Evolutionary conservation across 2,888 invertebrate genomes (phyloP), one percentile per base, ranked within the genome.

Genomic region (Acleris emargana): DNA sequence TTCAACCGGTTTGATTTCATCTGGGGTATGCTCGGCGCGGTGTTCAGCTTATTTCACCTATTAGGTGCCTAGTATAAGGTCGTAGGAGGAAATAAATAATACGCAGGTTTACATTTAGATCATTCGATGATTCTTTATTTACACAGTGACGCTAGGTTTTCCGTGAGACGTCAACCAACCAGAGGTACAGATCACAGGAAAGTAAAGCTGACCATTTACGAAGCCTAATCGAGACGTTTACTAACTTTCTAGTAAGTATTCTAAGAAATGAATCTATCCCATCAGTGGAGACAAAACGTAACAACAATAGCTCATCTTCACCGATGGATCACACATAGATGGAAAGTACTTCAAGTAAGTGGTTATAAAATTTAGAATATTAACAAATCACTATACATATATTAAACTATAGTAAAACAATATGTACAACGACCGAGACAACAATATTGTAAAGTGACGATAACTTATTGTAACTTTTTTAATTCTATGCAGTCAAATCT

Each of bases 401-500:
- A 75, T 75, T 73, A 77, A 74, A 76, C 73, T 79, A 79, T 73
- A 61, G 51, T 66, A 76, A 84, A 81, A 81, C 79, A 80, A 81
- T 81, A 80, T 77, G 71, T 75, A 76, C 75, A 77, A 77, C 72
- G 71, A 76, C 73, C 71, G 71, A 73, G 45, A 73, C 72, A 76
- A 76, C 75, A 73, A 71, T 74, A 67, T 69, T 69, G 66, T 67
- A 72, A 69, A 67, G 73, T 69, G 66, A 69, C 59, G 49, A 67
- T 69, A 72, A 67, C 57, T 57, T 68, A 64, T 67, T 55, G 43
- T 66, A 62, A 58, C 50, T 55, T 32, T 50, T 73, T 76, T 76
- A 82, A 87, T 88, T 90, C 89, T 85, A 91, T 91, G 91, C 91
- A 91, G 91, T 90, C 91, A 91, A 91, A 91, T 91, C 91, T 88